These are phyloP conservation scores for Lepus timidus DNA, from an alignment of 2,113 vertebrate species.

Conservation along the genomic window DNA sequence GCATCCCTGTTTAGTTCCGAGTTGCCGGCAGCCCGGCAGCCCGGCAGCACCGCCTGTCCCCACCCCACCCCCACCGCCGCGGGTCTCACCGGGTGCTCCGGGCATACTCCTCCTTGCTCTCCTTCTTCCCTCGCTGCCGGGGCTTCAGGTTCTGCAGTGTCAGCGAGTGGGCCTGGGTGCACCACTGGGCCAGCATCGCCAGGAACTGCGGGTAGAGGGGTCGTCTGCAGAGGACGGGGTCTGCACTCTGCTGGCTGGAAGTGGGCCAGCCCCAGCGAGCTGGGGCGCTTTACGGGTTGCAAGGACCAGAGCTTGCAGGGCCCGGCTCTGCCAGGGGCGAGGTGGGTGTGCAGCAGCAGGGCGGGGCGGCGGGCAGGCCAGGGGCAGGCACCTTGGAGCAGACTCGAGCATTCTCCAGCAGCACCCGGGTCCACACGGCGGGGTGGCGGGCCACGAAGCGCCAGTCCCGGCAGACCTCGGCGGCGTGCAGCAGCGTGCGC, in stretches of 20 bases:
- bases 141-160: constrained; percentile 99
- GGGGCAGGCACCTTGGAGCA: constrained; percentile 93
- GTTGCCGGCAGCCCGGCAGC: accelerated
- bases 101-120: constrained; percentile 98
- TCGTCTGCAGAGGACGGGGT: background rate
- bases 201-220: constrained; percentile 90
- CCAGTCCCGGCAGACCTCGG: constrained; percentile 98
- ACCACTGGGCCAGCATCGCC: constrained; percentile 97
- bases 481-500: constrained; percentile 94
- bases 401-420: constrained; percentile 97
- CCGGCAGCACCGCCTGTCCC: background rate
- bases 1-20: background rate
- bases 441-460: constrained; percentile 98
- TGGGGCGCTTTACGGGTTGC: background rate
- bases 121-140: constrained; percentile 97
- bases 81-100: constrained; percentile 95
- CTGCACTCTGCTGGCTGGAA: background rate
- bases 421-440: constrained; percentile 96
- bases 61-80: background rate
- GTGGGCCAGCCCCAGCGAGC: background rate
- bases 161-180: constrained; percentile 98
- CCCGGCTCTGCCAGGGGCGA: background rate
- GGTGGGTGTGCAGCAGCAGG: background rate
- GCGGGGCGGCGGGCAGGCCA: background rate
- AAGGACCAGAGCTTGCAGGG: background rate